Evolutionary conservation across 1,140 invertebrate species (phyloP).

Genomic region (Eupristina koningsbergeri): DNA sequence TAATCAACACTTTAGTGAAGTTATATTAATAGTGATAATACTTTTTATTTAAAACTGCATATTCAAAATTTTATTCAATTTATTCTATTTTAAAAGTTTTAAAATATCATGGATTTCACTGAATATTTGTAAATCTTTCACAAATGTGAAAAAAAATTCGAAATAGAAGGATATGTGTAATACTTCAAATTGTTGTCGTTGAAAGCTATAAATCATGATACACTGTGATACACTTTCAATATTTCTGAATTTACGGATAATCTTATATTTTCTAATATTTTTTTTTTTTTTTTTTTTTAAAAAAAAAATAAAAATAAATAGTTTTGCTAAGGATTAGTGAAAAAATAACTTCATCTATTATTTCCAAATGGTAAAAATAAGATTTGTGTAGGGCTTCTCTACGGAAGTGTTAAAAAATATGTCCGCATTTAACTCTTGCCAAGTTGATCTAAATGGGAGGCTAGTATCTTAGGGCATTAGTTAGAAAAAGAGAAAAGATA

Average conservation of each 20-base stretch:
- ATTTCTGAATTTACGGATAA: too few species aligned
- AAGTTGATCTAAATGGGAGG: slow-evolving; percentile 7
- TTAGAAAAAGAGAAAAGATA: slow-evolving; percentile 16
- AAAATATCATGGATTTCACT: background rate
- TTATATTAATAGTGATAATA: too few species aligned
- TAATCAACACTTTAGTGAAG: too few species aligned
- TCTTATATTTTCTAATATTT: too few species aligned
- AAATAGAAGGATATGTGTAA: background rate
- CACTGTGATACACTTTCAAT: too few species aligned
- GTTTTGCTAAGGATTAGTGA: background rate
- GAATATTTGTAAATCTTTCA: background rate
- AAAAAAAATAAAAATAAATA: background rate
- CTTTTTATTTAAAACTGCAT: too few species aligned
- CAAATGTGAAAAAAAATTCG: background rate
- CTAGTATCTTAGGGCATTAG: background rate
- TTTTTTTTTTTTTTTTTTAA: too few species aligned
- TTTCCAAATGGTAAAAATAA: background rate
- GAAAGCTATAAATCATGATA: background rate
- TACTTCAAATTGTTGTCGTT: background rate
- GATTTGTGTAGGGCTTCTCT: background rate
- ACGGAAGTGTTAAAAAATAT: slow-evolving; percentile 1
- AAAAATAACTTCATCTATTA: background rate
- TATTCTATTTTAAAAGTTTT: too few species aligned
- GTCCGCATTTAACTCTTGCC: background rate
- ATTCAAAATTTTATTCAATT: too few species aligned